Conservation (phyloP, 2,797 vertebrate species). For the Sorex maritimensis region DNA sequence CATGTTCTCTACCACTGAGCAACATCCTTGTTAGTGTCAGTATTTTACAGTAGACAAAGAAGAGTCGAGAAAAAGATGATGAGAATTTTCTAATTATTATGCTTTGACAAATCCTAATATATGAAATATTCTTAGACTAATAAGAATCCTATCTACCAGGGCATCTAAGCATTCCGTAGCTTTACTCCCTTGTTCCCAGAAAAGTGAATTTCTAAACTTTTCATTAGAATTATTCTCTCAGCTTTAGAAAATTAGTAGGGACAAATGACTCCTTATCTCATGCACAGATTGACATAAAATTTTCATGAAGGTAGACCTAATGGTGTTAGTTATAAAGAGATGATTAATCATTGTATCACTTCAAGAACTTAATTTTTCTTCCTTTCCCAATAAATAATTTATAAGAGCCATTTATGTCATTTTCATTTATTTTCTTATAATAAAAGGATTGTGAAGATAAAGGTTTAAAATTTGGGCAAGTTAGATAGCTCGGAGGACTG, state of each 20-base stretch:
- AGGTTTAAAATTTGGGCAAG: constrained; percentile 30
- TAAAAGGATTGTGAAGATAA: constrained; percentile 20
- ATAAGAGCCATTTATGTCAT: background rate
- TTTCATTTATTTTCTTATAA: constrained; percentile 48
- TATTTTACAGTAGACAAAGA: constrained; percentile 19
- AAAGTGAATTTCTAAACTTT: constrained; percentile 46
- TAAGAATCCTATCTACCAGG: background rate
- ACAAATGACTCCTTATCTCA: constrained; percentile 47
- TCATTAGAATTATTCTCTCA: background rate
- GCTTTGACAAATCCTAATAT: constrained; percentile 55
- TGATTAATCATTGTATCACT: constrained; percentile 39
- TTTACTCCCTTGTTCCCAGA: constrained; percentile 35
- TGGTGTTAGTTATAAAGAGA: constrained; percentile 31
- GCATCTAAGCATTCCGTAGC: background rate
- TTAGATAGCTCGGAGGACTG: background rate
- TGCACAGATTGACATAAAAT: constrained; percentile 63
- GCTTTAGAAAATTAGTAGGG: constrained; percentile 47
- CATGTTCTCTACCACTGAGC: too few relatives aligned
- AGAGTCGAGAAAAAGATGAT: constrained; percentile 30
- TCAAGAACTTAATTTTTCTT: constrained; percentile 63
- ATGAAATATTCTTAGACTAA: background rate
- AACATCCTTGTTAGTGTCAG: background rate
- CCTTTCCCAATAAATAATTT: constrained; percentile 50
- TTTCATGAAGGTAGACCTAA: constrained; percentile 64
- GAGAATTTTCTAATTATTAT: constrained; percentile 25